A percentile compares a stretch with the other conserved stretches of the same genome.
These are phyloP conservation scores for Hoplostethus mediterraneus DNA, from an alignment of 2,797 vertebrate species.

Conservation along the genomic window DNA sequence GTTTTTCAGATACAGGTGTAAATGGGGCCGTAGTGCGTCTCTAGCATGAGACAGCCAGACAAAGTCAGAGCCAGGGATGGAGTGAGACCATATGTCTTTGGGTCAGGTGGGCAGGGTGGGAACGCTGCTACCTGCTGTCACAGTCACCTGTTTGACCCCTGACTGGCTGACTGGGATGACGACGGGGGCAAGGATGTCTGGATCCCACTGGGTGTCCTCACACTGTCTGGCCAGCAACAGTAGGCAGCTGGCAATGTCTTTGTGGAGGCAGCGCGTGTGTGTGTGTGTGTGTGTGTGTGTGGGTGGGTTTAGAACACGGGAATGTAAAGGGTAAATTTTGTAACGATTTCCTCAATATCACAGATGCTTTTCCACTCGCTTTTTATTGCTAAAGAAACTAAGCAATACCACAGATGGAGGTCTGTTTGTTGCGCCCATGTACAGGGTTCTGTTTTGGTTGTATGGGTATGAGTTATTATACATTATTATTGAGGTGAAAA, in stretches of 20 bases:
- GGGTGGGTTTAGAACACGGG: not conserved
- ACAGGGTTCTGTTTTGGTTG: too few relatives aligned
- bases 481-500: too few relatives aligned
- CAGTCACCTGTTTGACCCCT: conserved; percentile 70
- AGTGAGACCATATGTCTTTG: conserved; percentile 69
- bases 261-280: not conserved
- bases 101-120: conserved; percentile 52
- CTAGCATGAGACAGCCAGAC: conserved; percentile 6
- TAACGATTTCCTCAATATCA: too few relatives aligned
- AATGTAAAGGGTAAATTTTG: too few relatives aligned
- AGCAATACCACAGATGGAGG: too few relatives aligned
- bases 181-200: conserved; percentile 59
- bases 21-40: conserved; percentile 25
- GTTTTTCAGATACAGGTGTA: conserved; percentile 9
- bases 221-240: conserved; percentile 46
- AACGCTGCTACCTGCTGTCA: conserved; percentile 61
- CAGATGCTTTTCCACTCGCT: too few relatives aligned
- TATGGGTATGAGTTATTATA: too few relatives aligned
- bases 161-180: conserved; percentile 57
- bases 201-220: conserved; percentile 58
- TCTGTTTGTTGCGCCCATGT: too few relatives aligned
- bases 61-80: conserved; percentile 49
- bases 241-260: conserved; percentile 43
- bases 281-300: conserved; percentile 2
- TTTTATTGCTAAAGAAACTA: too few relatives aligned